Percentiles rank a stretch among this genome's conserved stretches.
Evolutionary conservation across 2,797 vertebrate genomes (phyloP).

Genomic region (Ammospiza maritima): DNA sequence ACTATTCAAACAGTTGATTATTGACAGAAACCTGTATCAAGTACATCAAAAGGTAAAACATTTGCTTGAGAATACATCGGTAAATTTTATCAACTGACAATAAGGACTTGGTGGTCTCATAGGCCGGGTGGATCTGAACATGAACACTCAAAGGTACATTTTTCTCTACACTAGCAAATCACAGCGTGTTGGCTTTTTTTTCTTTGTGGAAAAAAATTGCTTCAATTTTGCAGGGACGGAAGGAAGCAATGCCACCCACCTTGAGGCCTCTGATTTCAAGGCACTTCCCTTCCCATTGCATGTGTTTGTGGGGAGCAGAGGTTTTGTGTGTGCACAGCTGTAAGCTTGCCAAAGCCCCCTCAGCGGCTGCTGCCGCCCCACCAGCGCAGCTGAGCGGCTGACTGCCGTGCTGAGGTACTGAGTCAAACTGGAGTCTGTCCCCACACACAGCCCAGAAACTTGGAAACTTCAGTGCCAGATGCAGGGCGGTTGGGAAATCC

Average conservation of each 20-base stretch:
- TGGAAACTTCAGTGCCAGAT: not conserved
- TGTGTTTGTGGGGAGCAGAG: conserved; percentile 26
- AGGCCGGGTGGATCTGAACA: not conserved
- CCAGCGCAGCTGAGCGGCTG: not conserved
- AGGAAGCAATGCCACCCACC: conserved; percentile 29
- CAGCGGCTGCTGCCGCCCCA: not conserved
- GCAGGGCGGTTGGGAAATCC: not conserved
- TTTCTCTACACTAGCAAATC: not conserved
- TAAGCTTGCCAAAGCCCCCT: not conserved
- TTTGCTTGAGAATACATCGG: not conserved
- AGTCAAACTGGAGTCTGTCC: not conserved
- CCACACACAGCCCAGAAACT: not conserved
- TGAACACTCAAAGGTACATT: not conserved
- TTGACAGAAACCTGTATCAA: not conserved
- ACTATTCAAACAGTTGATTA: not conserved
- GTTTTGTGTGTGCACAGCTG: not conserved
- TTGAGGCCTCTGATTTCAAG: conserved; percentile 20
- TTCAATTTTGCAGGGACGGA: not conserved
- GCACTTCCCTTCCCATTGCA: not conserved
- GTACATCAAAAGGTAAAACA: not conserved
- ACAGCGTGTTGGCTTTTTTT: not conserved
- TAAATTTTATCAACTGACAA: not conserved
- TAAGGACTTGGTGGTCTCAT: not conserved
- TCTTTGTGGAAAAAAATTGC: not conserved
- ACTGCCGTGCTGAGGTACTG: not conserved